phyloP scores from a whole-genome alignment of 1,140 invertebrate genomes.

The Platyscapa corneri region DNA sequence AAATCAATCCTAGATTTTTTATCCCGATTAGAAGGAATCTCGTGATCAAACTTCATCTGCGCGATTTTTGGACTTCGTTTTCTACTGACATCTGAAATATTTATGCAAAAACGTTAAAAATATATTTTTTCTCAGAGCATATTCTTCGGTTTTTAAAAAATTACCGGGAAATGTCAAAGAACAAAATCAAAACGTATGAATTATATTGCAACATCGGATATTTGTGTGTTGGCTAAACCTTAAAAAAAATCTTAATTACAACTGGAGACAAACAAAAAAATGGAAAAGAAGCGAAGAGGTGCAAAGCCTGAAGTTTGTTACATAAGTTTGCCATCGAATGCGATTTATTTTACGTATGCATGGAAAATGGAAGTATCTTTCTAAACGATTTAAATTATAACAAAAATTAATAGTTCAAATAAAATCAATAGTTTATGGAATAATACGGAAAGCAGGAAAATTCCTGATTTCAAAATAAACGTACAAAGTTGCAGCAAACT shows the following conservation, averaged over 20 bases:
- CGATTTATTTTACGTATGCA: not conserved
- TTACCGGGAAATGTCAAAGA: not conserved
- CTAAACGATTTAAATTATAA: not conserved
- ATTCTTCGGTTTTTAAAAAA: not conserved
- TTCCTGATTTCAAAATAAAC: too few relatives aligned
- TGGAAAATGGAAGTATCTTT: not conserved
- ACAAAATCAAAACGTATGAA: not conserved
- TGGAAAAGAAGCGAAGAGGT: not conserved
- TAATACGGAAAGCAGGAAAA: too few relatives aligned
- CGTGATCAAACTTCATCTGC: slow-evolving; percentile 56
- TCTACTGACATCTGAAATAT: slow-evolving; percentile 36
- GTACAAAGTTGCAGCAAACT: too few relatives aligned
- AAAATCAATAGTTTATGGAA: too few relatives aligned
- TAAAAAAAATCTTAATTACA: slow-evolving; percentile 36
- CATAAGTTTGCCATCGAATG: not conserved
- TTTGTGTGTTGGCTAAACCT: slow-evolving; percentile 4
- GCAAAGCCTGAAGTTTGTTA: slow-evolving; percentile 36
- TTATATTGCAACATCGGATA: slow-evolving; percentile 20
- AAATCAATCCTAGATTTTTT: slow-evolving; percentile 27
- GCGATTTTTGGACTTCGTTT: not conserved
- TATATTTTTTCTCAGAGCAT: not conserved
- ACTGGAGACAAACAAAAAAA: slow-evolving; percentile 30
- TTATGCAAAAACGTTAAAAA: not conserved
- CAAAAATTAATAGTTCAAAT: too few relatives aligned
- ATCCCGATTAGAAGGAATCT: slow-evolving; percentile 20